Evolutionary conservation across 2,888 invertebrate species (phyloP), one percentile per base, ranked within the genome.

Genomic region (Aleiodes leptofemur): DNA sequence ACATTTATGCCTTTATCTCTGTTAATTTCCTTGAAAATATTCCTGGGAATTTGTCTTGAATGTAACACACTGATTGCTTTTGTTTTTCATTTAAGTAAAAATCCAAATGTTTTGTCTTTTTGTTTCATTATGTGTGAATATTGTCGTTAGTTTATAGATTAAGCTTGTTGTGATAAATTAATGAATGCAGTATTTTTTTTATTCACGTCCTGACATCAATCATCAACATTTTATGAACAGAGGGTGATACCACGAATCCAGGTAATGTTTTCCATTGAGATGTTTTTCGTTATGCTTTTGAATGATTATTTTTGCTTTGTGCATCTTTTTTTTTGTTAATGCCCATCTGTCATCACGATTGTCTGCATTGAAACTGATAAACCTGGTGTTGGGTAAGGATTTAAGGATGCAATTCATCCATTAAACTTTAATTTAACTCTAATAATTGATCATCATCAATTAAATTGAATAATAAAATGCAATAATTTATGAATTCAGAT

Each of bases 191-290:
- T 43, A 83, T 86, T 84, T 85, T 79, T 79, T 85, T 82, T 84
- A 84, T 82, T 85, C 82, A 82, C 74, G 77, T 83, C 81, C 80
- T 79, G 80, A 79, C 83, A 81, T 79, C 84, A 86, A 82, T 81
- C 80, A 61, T 82, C 83, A 83, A 84, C 87, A 51, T 51, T 55
- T 66, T 56, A 55, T 68, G 72, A 68, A 50, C 66, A 86, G 88
- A 89, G 83, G 83, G 84, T 80, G 88, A 89, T 83, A 79, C 88
- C 79, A 77, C 86, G 74, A 83, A 82, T 56, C 78, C 85, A 89
- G 89, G 89, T 89, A 89, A 83, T 85, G 85, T 81, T 83, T 84
- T 83, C 48, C 13, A 14, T 71, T 43, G 7, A 48, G 9, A 48
- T 23, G 23, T 23, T 11, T 7, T 16, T 0, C 14, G 57, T 82